Evolutionary conservation across 1,140 invertebrate species (phyloP).

Genomic region (Drosophila ironensis): DNA sequence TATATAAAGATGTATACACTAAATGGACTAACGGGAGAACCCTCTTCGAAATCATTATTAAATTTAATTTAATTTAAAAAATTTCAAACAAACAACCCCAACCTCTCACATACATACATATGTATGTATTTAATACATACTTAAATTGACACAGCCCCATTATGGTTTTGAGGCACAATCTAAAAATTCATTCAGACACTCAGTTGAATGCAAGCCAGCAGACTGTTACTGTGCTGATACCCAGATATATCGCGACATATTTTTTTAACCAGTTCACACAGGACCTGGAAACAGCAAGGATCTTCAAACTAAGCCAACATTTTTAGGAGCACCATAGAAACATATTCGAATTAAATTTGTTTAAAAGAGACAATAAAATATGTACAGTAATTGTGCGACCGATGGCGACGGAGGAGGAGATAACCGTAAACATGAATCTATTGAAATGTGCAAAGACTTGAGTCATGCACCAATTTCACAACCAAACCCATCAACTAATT

Average conservation of each 20-base stretch:
- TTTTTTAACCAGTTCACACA: no score
- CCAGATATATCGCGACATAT: not conserved
- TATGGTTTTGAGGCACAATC: conserved; percentile 16
- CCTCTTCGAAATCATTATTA: conserved; percentile 73
- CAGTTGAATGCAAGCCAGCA: conserved; percentile 52
- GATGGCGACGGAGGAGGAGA: conserved; percentile 57
- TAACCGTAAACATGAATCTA: conserved; percentile 33
- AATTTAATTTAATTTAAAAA: conserved; percentile 71
- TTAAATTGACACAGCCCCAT: conserved; percentile 37
- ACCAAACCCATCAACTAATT: conserved; percentile 2
- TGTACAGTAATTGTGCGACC: conserved; percentile 58
- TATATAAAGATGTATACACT: no score
- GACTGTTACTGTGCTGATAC: conserved; percentile 33
- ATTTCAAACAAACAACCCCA: conserved; percentile 22
- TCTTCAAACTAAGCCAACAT: no score
- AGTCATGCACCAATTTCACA: not conserved
- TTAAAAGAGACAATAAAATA: not conserved
- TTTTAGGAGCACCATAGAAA: no score
- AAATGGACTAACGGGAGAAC: conserved; percentile 12
- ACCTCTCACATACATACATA: not conserved
- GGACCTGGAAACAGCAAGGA: no score
- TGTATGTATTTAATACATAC: conserved; percentile 27
- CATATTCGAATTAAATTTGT: no score
- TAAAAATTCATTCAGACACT: conserved; percentile 30
- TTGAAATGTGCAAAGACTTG: conserved; percentile 63